phyloP scores from a whole-genome alignment of 1,140 invertebrate species.

The Drosophila sturtevanti region DNA sequence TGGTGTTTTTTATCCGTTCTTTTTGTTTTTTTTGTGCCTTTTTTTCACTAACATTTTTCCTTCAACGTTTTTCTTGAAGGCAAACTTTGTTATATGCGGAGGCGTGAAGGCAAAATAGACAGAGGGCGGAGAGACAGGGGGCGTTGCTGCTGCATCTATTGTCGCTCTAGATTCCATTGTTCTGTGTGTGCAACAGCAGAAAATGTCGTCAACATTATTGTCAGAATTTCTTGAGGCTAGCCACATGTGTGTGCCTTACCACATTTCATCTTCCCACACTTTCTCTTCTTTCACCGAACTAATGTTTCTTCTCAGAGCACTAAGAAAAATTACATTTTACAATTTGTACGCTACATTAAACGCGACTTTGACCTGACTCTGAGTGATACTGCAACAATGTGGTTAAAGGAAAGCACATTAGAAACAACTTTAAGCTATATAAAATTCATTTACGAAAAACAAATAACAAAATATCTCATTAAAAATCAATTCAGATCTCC shows the following conservation, averaged over 20 bases:
- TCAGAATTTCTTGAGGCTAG: slow-evolving; percentile 45
- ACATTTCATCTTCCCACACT: not conserved
- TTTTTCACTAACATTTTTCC: slow-evolving; percentile 30
- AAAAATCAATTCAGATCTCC: not conserved
- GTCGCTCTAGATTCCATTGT: slow-evolving; percentile 25
- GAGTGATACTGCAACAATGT: not conserved
- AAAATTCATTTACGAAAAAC: not conserved
- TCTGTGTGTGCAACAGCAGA: slow-evolving; percentile 64
- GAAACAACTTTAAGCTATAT: not conserved
- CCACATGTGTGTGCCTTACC: slow-evolving; percentile 36
- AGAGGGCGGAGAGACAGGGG: not conserved
- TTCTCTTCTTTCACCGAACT: not conserved
- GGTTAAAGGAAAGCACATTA: slow-evolving; percentile 10
- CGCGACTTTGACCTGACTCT: slow-evolving; percentile 6
- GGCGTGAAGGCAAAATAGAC: not conserved
- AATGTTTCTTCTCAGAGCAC: slow-evolving; percentile 17
- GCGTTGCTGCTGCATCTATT: slow-evolving; percentile 19
- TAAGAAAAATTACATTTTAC: slow-evolving; percentile 47
- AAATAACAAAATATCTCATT: not conserved
- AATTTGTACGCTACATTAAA: slow-evolving; percentile 59
- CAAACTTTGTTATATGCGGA: slow-evolving; percentile 39
- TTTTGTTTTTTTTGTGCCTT: not conserved
- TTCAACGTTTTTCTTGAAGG: slow-evolving; percentile 26
- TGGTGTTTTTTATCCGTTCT: not conserved
- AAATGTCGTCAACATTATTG: slow-evolving; percentile 67